A percentile compares a stretch with the other conserved stretches of the same genome.
phyloP scores from a whole-genome alignment of 2,797 vertebrate genomes.

The Diglossa cyanea region DNA sequence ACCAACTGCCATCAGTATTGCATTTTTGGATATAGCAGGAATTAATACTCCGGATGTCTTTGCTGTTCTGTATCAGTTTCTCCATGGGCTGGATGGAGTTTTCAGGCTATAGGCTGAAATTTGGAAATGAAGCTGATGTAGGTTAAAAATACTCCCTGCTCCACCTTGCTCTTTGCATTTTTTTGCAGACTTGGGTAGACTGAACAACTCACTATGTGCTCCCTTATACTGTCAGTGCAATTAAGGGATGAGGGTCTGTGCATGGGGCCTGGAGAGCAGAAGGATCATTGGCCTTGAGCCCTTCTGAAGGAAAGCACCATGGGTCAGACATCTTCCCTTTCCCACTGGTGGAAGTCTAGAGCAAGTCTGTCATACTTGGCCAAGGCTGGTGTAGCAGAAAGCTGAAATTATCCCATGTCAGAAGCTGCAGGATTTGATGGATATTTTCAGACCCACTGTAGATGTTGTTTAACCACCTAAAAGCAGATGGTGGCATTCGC shows the following conservation, averaged over 20 bases:
- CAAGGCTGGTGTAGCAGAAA: neutral
- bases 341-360: neutral
- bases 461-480: conserved; percentile 23
- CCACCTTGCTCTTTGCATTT: neutral
- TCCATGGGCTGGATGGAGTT: neutral
- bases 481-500: neutral
- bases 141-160: neutral
- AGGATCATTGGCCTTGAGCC: neutral
- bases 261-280: fast-evolving
- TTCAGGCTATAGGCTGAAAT: neutral
- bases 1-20: neutral
- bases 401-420: neutral
- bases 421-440: neutral
- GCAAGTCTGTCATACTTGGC: neutral
- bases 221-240: neutral
- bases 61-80: neutral
- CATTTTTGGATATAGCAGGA: neutral
- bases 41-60: neutral
- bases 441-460: neutral
- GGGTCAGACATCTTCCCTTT: neutral
- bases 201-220: neutral
- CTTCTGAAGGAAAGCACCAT: neutral
- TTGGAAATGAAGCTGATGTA: neutral
- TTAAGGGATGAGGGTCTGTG: neutral
- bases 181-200: neutral